Evolutionary conservation across 2,888 invertebrate species (phyloP), one percentile per base, ranked within the genome.

Genomic region (Drosophila bunnanda): DNA sequence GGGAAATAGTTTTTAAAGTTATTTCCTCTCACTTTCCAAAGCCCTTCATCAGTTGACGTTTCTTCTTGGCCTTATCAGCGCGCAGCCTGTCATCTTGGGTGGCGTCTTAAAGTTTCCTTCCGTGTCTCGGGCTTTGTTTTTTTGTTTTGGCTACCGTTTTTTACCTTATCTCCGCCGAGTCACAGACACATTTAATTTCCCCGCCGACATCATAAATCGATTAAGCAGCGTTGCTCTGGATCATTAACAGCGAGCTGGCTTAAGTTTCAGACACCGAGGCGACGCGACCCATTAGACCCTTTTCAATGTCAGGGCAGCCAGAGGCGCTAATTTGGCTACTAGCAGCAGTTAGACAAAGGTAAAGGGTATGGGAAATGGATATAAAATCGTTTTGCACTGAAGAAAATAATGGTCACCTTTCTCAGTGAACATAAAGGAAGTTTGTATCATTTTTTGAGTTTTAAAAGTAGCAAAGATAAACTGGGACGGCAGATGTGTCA

Each of bases 261-360:
- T 71, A 85, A 88, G 74, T 88, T 82, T 77, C 77, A 65, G 62
- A 55, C 72, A 54, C 30, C 72, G 60, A 54, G 44, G 48, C 66
- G 58, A 57, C 56, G 78, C 82, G 82, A 74, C 87, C 83, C 87
- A 84, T 84, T 84, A 84, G 87, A 84, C 84, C 84, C 84, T 79
- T 80, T 80, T 84, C 84, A 84, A 79, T 77, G 68, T 67, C 59
- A 53, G 34, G 36, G 32, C 34, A 53, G 77, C 83, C 70, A 20
- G 58, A 71, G 84, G 89, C 82, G 82, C 79, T 89, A 87, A 89
- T 85, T 89, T 84, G 79, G 84, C 78, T 89, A 55, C 55, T 56
- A 48, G 32, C 46, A 12, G 44, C 38, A 59, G 58, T 59, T 76
- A 59, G 67, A 78, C 59, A 43, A 62, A 32, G 39, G 46, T 62